These are phyloP conservation scores for Lathamus discolor DNA, from an alignment of 2,113 vertebrate genomes.

Conservation along the genomic window DNA sequence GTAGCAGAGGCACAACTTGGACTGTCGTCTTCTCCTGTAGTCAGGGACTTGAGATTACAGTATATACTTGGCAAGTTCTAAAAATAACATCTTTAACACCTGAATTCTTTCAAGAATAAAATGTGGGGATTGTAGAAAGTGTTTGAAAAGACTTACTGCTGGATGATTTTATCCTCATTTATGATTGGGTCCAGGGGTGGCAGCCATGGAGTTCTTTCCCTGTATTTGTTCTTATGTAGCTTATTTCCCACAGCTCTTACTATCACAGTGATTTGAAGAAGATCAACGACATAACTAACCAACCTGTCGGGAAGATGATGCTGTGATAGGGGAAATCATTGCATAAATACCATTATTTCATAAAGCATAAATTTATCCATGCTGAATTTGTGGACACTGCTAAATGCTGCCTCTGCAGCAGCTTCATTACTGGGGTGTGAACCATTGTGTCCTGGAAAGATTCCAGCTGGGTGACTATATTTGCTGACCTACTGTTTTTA, in stretches of 20 bases:
- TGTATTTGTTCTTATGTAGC: not conserved
- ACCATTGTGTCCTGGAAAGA: not conserved
- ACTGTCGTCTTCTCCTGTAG: not conserved
- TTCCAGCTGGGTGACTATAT: not conserved
- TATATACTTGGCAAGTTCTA: not conserved
- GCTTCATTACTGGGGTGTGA: not conserved
- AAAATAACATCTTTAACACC: not conserved
- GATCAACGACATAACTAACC: not conserved
- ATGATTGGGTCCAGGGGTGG: not conserved
- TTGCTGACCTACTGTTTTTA: not conserved
- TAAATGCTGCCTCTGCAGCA: not conserved
- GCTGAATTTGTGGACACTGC: not conserved
- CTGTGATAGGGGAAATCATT: not conserved
- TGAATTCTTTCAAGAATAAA: not conserved
- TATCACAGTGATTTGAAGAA: not conserved
- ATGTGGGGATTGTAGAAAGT: not conserved
- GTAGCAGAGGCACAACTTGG: not conserved
- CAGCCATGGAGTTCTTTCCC: not conserved
- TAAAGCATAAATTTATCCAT: not conserved
- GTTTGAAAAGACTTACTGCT: not conserved
- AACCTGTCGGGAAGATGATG: not conserved
- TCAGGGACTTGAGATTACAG: not conserved
- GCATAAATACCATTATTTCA: not conserved
- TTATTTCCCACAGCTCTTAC: not conserved
- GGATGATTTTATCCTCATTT: not conserved